Conservation (phyloP, 2,888 invertebrate species). For the Ichneumon xanthorius region DNA sequence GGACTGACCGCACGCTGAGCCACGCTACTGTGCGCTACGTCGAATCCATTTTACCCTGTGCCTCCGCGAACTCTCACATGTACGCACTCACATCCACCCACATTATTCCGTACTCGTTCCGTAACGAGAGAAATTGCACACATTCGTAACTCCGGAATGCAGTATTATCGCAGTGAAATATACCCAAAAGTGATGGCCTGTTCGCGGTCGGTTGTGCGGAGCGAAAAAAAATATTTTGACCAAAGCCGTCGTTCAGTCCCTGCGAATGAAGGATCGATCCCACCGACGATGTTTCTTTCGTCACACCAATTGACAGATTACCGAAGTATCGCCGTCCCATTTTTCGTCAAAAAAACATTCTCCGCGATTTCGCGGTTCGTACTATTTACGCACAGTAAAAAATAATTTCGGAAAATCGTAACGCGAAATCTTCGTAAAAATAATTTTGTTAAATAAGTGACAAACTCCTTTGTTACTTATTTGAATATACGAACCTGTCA, state of each 20-base stretch:
- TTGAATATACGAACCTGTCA: too few relatives aligned
- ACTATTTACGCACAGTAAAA: too few relatives aligned
- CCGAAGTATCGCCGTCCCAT: background rate
- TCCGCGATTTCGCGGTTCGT: too few relatives aligned
- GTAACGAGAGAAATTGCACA: slow-evolving; percentile 19
- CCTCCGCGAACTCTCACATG: slow-evolving; percentile 31
- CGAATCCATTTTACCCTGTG: slow-evolving; percentile 51
- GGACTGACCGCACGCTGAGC: slow-evolving; percentile 62
- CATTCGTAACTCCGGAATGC: slow-evolving; percentile 28
- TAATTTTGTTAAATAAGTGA: too few relatives aligned
- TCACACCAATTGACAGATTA: slow-evolving; percentile 12
- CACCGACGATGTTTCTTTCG: slow-evolving; percentile 9
- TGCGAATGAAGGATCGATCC: slow-evolving; percentile 41
- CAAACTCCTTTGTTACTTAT: too few relatives aligned
- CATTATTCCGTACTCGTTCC: slow-evolving; percentile 6
- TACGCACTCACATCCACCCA: background rate
- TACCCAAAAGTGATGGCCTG: slow-evolving; percentile 16
- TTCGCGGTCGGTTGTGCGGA: slow-evolving; percentile 12
- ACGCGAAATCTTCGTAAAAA: too few relatives aligned
- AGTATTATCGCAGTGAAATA: slow-evolving; percentile 50
- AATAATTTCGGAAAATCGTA: too few relatives aligned
- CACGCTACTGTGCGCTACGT: slow-evolving; percentile 43
- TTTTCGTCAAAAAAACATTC: background rate
- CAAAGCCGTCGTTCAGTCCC: slow-evolving; percentile 16
- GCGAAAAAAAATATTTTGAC: slow-evolving; percentile 9